Evolutionary conservation across 2,888 invertebrate species (phyloP), one percentile per base, ranked within the genome.

Genomic region (Micropterix aruncella): DNA sequence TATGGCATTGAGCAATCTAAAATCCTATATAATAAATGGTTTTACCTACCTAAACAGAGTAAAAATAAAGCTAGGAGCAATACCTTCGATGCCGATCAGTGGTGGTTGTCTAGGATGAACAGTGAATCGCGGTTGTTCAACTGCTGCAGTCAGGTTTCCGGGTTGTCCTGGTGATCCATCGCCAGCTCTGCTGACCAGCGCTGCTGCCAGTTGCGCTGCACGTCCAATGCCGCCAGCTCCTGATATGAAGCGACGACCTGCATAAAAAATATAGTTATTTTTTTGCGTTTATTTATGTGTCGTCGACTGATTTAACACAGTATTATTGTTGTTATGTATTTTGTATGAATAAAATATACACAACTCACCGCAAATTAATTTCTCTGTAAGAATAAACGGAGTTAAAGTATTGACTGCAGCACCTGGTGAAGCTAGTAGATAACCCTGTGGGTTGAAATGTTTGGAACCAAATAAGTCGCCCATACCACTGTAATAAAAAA

Each of bases 381-480:
- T 52, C 50, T 65, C 61, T 4, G 60, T 61, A 39, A 65, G 54
- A 46, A 67, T 61, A 18, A 66, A 41, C 2, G 67, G 64, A 19
- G 63, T 47, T 17, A 60, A 57, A 44, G 56, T 58, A 46, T 59
- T 59, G 12, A 55, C 51, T 39, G 51, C 49, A 14, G 49, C 47
- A 16, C 40, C 40, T 37, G 27, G 14, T 9, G 17, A 27, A 44
- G 53, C 52, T 36, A 51, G 50, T 45, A 75, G 57, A 52, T 75
- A 77, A 15, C 77, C 77, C 41, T 62, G 63, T 1, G 57, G 52
- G 2, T 70, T 69, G 55, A 72, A 57, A 46, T 70, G 57, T 44
- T 65, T 60, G 3, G 70, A 65, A 36, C 77, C 76, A 50, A 77
- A 66, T 42, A 69, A 59, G 18, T 62, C 58, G 52, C 70, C 71